Base-by-base conservation (phyloP, 2,113 vertebrate species). In the Pomatostomus ruficeps region DNA sequence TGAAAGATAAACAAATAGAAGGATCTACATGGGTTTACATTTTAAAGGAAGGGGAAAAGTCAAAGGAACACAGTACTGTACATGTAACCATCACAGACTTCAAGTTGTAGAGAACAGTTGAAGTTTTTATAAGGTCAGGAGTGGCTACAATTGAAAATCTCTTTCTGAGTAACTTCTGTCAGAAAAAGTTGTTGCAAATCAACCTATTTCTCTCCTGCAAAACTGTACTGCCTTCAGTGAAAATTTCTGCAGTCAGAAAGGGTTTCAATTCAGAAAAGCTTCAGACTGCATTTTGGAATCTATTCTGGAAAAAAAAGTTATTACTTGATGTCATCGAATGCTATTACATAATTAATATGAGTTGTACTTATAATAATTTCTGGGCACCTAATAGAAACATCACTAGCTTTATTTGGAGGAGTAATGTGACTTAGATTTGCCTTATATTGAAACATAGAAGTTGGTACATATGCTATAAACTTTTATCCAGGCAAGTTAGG, bases 1-100 rank as follows among this genome's bases (percentile, higher is more conserved):
- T 78, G 65, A 75, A 96, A 95, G 76, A 95, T 91, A 95, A 97
- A 96, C 62, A 95, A 84, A 95, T 87, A 89, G 66, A 85, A 61
- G n/a, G 63, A 81, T 85, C 84, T 89, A 61, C 72, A 74, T 75
- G 58, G 49, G 14, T 73, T 91, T 96, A 65, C 45, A 72, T 73
- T 94, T 90, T 80, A 91, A 90, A 92, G 94, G 88, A 96, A 97
- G 85, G 58, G 52, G 71, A 88, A 94, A 90, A 97, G 85, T 91
- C 90, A 96, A 85, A 93, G 71, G 36, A 88, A 54, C 85, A 93
- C 54, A 73, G 74, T 76, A 35, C 49, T 52, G 58, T 74, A 85
- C 46, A 88, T 93, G 51, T 79, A 94, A 73, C 67, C n/a, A 85
- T 88, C 42, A 49, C 29, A 66, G 71, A 58, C 88, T 93, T 94